A percentile compares a stretch with the other conserved stretches of the same genome.
Conservation (phyloP, 2,113 vertebrate genomes). For the Azemiops feae region DNA sequence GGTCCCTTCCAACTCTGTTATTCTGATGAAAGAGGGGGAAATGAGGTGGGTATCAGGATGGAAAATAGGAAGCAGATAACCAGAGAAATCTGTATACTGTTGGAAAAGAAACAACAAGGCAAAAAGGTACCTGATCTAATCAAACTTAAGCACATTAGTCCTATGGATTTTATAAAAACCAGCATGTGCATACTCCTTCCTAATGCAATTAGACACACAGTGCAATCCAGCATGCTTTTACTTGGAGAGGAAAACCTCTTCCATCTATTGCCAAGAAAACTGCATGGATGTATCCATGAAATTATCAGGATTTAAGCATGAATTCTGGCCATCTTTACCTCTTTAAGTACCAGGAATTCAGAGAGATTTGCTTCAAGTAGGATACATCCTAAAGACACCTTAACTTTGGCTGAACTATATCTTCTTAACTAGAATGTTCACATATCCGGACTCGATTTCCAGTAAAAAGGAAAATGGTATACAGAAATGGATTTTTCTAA, state of each 20-base stretch:
- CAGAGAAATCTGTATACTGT: background rate
- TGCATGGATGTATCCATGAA: background rate
- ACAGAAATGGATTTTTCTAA: background rate
- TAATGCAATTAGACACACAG: background rate
- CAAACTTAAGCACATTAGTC: background rate
- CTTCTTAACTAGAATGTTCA: background rate
- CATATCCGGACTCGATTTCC: background rate
- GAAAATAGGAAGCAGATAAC: background rate
- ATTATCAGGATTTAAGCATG: background rate
- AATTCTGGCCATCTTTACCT: background rate
- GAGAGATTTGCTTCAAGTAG: background rate
- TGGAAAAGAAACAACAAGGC: background rate
- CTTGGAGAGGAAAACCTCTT: background rate
- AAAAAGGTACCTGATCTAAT: background rate
- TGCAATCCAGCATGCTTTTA: background rate
- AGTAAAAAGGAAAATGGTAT: background rate
- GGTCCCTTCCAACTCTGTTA: background rate
- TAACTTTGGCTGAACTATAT: background rate
- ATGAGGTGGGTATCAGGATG: background rate
- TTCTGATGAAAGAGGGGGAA: background rate
- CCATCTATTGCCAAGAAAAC: background rate
- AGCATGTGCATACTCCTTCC: background rate
- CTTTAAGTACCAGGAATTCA: background rate
- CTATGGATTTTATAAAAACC: background rate
- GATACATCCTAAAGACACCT: background rate